Evolutionary conservation across 2,113 vertebrate species (phyloP).

Genomic region (Caranx ignobilis): DNA sequence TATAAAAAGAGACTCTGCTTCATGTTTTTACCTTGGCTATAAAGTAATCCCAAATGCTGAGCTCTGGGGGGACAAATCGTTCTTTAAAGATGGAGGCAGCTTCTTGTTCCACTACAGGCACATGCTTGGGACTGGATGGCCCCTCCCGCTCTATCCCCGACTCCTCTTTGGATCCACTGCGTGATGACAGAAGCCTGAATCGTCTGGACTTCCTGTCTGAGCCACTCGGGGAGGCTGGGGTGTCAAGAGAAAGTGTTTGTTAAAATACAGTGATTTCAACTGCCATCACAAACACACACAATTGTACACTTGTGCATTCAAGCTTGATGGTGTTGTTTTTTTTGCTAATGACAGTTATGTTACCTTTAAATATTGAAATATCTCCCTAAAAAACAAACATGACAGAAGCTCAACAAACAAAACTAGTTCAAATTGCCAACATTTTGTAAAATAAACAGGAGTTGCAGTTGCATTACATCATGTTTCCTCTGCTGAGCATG

Average conservation of each 20-base stretch:
- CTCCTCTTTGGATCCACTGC: conserved; percentile 86
- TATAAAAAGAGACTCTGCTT: neutral
- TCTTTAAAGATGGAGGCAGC: conserved; percentile 85
- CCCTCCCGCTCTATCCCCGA: conserved; percentile 85
- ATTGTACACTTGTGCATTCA: neutral
- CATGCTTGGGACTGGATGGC: conserved; percentile 70
- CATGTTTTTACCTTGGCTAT: conserved; percentile 91
- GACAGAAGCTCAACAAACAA: neutral
- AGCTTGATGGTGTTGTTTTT: neutral
- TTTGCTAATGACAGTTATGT: neutral
- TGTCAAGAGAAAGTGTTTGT: conserved; percentile 6
- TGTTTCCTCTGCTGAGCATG: conserved; percentile 3
- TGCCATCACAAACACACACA: neutral
- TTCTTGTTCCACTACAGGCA: conserved; percentile 82
- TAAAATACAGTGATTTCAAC: neutral
- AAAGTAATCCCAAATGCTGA: conserved; percentile 99
- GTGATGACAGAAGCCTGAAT: conserved; percentile 84
- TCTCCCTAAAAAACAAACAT: neutral
- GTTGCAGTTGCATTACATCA: conserved; percentile 39
- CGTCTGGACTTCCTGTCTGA: conserved; percentile 85
- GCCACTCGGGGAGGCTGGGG: conserved; percentile 80
- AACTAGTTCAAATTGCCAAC: neutral
- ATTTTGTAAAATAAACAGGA: neutral
- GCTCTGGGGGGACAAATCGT: conserved; percentile 93
- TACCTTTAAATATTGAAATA: neutral